Percentiles rank a stretch among this genome's conserved stretches.
Evolutionary conservation across 2,113 vertebrate species (phyloP).

Genomic region (Zonotrichia leucophrys): DNA sequence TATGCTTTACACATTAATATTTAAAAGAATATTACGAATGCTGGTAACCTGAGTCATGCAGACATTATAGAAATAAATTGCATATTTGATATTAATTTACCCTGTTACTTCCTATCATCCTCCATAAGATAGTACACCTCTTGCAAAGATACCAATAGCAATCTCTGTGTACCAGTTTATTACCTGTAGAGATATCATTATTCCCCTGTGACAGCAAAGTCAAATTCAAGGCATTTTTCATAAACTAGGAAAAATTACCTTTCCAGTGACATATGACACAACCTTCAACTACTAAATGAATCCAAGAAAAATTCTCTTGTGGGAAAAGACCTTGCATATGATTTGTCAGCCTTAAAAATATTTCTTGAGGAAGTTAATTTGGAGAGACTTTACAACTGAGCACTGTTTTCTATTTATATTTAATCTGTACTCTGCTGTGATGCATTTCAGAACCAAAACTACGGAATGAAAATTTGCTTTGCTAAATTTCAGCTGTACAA

Average conservation of each 20-base stretch:
- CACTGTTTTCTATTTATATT: constrained; percentile 9
- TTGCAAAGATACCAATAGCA: constrained; percentile 58
- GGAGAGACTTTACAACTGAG: background rate
- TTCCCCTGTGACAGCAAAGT: constrained; percentile 66
- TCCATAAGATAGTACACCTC: constrained; percentile 17
- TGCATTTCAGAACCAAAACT: constrained; percentile 20
- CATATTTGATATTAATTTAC: constrained; percentile 48
- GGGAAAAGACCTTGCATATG: constrained; percentile 42
- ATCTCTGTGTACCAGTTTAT: constrained; percentile 52
- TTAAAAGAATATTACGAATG: constrained; percentile 45
- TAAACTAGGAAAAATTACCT: constrained; percentile 67
- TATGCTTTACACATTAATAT: constrained; percentile 41
- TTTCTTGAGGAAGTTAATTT: constrained; percentile 55
- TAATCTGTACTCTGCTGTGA: background rate
- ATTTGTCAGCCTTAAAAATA: constrained; percentile 51
- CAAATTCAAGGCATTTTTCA: constrained; percentile 61
- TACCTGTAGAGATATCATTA: constrained; percentile 55
- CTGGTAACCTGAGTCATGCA: background rate
- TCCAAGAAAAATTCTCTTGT: constrained; percentile 52
- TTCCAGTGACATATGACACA: constrained; percentile 55
- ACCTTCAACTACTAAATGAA: constrained; percentile 58
- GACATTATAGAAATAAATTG: constrained; percentile 45
- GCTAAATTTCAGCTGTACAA: background rate
- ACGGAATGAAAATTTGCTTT: background rate
- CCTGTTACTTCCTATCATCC: constrained; percentile 23